These are phyloP conservation scores for Hyla sarda DNA, from an alignment of 2,113 vertebrate species.

Conservation along the genomic window DNA sequence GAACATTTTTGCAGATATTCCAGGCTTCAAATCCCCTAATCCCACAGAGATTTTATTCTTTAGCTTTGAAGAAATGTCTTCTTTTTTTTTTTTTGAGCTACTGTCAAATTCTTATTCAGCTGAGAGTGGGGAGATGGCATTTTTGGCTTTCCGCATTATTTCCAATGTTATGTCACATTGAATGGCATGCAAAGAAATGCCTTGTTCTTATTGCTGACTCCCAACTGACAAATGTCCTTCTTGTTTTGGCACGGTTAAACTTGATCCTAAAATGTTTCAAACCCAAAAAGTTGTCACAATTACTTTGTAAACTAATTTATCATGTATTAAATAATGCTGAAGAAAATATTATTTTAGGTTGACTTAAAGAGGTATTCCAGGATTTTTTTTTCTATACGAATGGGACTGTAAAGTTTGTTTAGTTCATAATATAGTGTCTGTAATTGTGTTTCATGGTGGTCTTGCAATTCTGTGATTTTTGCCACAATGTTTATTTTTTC, in stretches of 20 bases:
- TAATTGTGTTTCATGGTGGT: too few relatives aligned
- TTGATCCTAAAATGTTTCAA: conserved; percentile 19
- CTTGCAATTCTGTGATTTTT: too few relatives aligned
- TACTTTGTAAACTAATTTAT: background rate
- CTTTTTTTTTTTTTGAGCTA: conserved; percentile 18
- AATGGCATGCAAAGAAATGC: conserved; percentile 29
- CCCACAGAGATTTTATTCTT: conserved; percentile 30
- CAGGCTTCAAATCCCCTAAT: conserved; percentile 37
- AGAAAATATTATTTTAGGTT: background rate
- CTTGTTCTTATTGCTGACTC: conserved; percentile 29
- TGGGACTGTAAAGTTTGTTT: too few relatives aligned
- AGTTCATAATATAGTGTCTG: too few relatives aligned
- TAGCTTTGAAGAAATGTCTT: conserved; percentile 27
- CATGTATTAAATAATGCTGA: background rate
- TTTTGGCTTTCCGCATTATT: conserved; percentile 29
- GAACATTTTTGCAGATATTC: background rate
- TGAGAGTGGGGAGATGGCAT: background rate
- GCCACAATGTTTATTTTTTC: too few relatives aligned
- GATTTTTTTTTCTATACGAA: too few relatives aligned
- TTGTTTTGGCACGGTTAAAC: conserved; percentile 31
- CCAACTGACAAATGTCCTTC: conserved; percentile 9
- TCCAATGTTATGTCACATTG: conserved; percentile 34
- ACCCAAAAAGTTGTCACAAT: background rate
- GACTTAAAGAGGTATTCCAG: too few relatives aligned
- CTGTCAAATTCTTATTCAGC: conserved; percentile 41